Evolutionary conservation across 2,797 vertebrate species (phyloP).

Genomic region (Coluber constrictor): DNA sequence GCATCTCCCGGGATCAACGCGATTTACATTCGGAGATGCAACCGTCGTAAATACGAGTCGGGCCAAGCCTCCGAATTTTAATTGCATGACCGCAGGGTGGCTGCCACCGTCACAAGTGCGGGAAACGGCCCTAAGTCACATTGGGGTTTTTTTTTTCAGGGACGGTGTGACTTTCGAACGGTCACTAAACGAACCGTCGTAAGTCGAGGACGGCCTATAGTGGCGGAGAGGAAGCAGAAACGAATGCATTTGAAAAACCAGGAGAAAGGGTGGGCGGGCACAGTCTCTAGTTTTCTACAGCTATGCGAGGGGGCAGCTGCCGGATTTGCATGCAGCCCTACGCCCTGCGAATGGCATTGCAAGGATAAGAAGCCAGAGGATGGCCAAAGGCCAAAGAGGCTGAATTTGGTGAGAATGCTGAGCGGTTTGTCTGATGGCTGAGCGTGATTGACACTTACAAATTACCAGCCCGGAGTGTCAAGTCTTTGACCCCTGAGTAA

Average conservation of each 20-base stretch:
- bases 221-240: neutral
- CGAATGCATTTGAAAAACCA: neutral
- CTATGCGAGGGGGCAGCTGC: accelerated
- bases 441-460: constrained; percentile 99
- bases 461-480: constrained; percentile 96
- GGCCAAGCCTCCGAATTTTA: no score
- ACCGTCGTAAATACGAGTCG: neutral
- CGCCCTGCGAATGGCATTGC: neutral
- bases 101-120: neutral
- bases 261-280: no score
- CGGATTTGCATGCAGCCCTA: neutral
- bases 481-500: constrained; percentile 97
- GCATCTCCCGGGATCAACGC: accelerated
- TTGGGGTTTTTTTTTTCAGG: no score
- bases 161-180: no score
- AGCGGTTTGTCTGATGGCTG: constrained; percentile 81
- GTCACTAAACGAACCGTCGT: neutral
- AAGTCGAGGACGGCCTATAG: neutral
- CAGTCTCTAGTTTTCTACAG: no score
- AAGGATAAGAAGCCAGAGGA: constrained; percentile 13
- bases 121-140: no score
- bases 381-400: constrained; percentile 30
- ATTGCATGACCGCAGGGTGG: accelerated
- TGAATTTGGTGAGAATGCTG: constrained; percentile 70
- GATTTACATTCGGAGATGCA: neutral